Base-by-base conservation (phyloP, 2,113 vertebrate species). In the Arenaria interpres region DNA sequence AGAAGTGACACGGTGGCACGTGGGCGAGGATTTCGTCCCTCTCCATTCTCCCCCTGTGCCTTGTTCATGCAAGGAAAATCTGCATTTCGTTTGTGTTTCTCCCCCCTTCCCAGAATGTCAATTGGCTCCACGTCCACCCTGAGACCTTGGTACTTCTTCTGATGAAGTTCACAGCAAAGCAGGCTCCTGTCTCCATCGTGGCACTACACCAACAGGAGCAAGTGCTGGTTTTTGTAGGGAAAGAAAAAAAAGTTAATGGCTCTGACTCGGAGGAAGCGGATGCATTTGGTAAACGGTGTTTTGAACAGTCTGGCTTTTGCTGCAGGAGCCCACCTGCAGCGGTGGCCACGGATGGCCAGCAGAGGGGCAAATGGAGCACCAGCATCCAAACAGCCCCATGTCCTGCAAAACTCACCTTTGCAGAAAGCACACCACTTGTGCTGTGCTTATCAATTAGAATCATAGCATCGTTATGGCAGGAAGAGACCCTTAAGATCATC, bases 291-390 rank as follows among this genome's bases (percentile, higher is more conserved):
- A 45, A 68, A 51, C 17, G 12, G 5, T 22, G 4, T 41, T 81
- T 89, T 85, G 59, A n/a, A 14, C 35, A 24, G 14, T 19, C 30
- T 33, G 43, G 9, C 10, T 74, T 56, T 59, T 18, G 21, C 56
- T 64, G 45, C 41, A 79, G 39, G 33, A 67, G 2, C 33, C 39
- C 33, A 35, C 37, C 48, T 78, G 57, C 76, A 20, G 45, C 0
- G 3, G 32, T 56, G 71, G 24, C 63, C 0, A 0, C 39, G 27
- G 67, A 37, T 54, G 50, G 21, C 33, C 2, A 0, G 7, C 4
- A 3, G 23, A 3, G 18, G 54, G 60, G n/a, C 45, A 84, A 62
- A 7, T 16, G 54, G 64, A 28, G 7, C 22, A 71, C 24, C 62
- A 60, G 48, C 48, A 85, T 46, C 84, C 9, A 2, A n/a, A 15